phyloP scores from a whole-genome alignment of 2,113 vertebrate genomes.

The Gymnogyps californianus region DNA sequence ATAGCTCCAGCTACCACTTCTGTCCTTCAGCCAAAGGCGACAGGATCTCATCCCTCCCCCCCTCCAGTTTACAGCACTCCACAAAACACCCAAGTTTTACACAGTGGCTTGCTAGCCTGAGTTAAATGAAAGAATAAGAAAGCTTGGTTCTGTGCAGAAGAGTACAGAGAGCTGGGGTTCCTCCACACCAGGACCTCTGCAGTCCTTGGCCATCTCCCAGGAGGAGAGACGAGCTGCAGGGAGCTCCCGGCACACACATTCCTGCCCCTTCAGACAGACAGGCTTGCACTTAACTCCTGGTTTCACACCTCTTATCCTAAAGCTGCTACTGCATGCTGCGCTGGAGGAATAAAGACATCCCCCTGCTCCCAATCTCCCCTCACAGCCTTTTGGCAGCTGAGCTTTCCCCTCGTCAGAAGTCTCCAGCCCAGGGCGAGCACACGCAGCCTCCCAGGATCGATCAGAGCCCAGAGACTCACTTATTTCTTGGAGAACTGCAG shows the following conservation, averaged over 20 bases:
- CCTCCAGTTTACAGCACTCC: no score
- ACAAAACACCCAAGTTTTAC: neutral
- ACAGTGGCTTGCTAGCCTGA: no score
- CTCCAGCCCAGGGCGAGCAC: neutral
- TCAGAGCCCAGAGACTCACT: neutral
- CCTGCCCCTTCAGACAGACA: neutral
- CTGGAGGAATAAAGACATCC: neutral
- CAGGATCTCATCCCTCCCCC: neutral
- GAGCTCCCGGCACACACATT: neutral
- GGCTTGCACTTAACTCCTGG: neutral
- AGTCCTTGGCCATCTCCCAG: neutral
- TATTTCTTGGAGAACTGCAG: neutral
- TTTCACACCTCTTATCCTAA: neutral
- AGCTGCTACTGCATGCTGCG: neutral
- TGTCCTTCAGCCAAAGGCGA: neutral
- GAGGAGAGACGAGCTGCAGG: neutral
- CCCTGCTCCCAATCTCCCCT: no score
- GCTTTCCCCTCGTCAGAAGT: neutral
- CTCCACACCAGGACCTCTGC: neutral
- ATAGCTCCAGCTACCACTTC: neutral
- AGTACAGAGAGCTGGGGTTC: neutral
- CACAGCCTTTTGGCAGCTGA: neutral
- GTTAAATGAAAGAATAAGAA: neutral
- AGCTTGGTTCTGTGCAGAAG: neutral
- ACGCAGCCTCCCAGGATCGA: rapidly evolving